Evolutionary conservation across 2,797 vertebrate species (phyloP).

Genomic region (Sebastes hopkinsi): DNA sequence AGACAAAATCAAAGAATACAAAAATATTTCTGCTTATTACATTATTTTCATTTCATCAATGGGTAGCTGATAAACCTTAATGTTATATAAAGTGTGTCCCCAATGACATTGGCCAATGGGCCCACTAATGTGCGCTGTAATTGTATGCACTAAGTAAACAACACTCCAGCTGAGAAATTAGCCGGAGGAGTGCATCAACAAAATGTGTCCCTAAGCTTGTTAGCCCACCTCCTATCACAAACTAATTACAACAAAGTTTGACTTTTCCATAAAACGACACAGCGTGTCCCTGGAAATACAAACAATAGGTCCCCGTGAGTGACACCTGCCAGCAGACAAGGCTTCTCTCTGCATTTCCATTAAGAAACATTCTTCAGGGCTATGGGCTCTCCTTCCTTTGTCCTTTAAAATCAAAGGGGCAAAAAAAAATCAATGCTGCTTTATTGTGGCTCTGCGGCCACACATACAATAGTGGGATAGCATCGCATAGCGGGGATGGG

Average conservation of each 20-base stretch:
- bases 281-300: slow-evolving; percentile 38
- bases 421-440: slow-evolving; percentile 68
- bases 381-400: slow-evolving; percentile 49
- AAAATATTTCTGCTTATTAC: slow-evolving; percentile 2
- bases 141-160: slow-evolving; percentile 66
- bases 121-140: slow-evolving; percentile 61
- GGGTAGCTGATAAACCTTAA: slow-evolving; percentile 13
- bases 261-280: slow-evolving; percentile 41
- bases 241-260: slow-evolving; percentile 66
- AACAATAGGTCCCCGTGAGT: slow-evolving; percentile 40
- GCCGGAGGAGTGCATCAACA: slow-evolving; percentile 66
- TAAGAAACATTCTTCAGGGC: slow-evolving; percentile 30
- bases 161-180: slow-evolving; percentile 67
- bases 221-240: slow-evolving; percentile 54
- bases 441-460: slow-evolving; percentile 64
- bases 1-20: not conserved
- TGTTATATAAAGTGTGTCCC: slow-evolving; percentile 30
- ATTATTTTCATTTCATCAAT: slow-evolving; percentile 21
- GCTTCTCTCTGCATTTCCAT: slow-evolving; percentile 31
- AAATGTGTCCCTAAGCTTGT: slow-evolving; percentile 67
- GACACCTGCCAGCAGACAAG: slow-evolving; percentile 54
- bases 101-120: slow-evolving; percentile 63
- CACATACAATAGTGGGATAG: slow-evolving; percentile 42
- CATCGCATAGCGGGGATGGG: slow-evolving; percentile 10
- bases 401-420: slow-evolving; percentile 65